These are phyloP conservation scores for Caenorhabditis afra DNA, from an alignment of 2,888 invertebrate genomes.

Conservation along the genomic window DNA sequence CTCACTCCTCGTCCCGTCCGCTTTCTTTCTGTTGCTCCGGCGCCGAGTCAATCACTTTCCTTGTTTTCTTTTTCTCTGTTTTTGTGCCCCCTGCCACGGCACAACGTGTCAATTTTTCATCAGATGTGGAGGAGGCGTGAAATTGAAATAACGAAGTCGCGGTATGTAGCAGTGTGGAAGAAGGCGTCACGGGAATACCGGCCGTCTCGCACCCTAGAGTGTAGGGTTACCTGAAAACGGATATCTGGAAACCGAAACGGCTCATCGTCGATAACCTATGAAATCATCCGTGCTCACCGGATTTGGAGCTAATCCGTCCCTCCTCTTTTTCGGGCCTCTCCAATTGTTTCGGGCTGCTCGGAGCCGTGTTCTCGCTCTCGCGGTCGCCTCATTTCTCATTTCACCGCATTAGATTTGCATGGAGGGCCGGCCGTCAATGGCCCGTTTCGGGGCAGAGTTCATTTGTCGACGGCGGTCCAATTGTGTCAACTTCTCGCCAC, in stretches of 20 bases:
- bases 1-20: conserved; percentile 9
- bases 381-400: conserved; percentile 39
- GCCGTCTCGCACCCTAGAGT: no score
- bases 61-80: not conserved
- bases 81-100: no score
- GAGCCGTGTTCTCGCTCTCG: not conserved
- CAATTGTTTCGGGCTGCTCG: no score
- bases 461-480: conserved; percentile 21
- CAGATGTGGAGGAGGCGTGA: no score
- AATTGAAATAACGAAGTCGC: not conserved
- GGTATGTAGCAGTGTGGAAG: no score
- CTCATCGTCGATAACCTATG: no score
- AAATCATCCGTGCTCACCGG: not conserved
- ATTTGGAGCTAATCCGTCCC: conserved; percentile 7
- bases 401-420: conserved; percentile 50
- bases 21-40: conserved; percentile 6
- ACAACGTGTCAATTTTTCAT: no score
- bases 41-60: conserved; percentile 6
- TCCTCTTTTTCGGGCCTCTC: not conserved
- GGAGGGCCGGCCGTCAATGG: conserved; percentile 22
- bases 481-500: not conserved
- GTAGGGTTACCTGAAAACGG: not conserved
- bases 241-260: not conserved
- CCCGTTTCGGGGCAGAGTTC: conserved; percentile 27
- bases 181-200: no score